These are phyloP conservation scores for Gerris lacustris DNA, from an alignment of 2,888 invertebrate species.

Conservation along the genomic window DNA sequence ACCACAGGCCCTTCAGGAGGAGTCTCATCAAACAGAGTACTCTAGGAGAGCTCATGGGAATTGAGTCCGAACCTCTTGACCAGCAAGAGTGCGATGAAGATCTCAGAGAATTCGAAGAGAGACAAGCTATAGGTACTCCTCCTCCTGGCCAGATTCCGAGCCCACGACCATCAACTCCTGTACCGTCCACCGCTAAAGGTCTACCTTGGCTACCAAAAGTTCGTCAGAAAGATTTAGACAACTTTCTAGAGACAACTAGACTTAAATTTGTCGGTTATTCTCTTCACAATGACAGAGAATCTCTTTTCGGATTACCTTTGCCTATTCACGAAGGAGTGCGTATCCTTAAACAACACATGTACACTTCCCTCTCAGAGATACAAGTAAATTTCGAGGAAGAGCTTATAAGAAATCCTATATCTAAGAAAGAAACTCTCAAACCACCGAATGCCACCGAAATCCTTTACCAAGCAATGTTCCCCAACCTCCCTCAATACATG, in stretches of 20 bases:
- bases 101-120: slow-evolving; percentile 40
- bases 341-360: slow-evolving; percentile 81
- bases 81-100: slow-evolving; percentile 39
- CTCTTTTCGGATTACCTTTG: slow-evolving; percentile 86
- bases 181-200: slow-evolving; percentile 38
- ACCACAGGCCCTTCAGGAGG: slow-evolving; percentile 57
- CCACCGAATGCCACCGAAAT: slow-evolving; percentile 74
- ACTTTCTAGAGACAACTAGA: slow-evolving; percentile 79
- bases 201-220: slow-evolving; percentile 96
- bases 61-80: slow-evolving; percentile 34
- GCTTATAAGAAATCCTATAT: slow-evolving; percentile 80
- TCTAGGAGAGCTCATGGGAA: slow-evolving; percentile 56
- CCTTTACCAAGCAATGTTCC: slow-evolving; percentile 79
- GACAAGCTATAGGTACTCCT: slow-evolving; percentile 31
- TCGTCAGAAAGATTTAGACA: slow-evolving; percentile 81
- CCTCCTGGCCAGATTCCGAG: slow-evolving; percentile 44
- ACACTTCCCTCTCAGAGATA: slow-evolving; percentile 81
- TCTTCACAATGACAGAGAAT: slow-evolving; percentile 65
- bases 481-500: slow-evolving; percentile 94
- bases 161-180: slow-evolving; percentile 42
- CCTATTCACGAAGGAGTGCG: slow-evolving; percentile 94
- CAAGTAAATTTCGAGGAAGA: slow-evolving; percentile 86
- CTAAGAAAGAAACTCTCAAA: slow-evolving; percentile 66
- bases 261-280: slow-evolving; percentile 94
- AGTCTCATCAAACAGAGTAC: slow-evolving; percentile 86